Conservation (phyloP, 2,888 invertebrate species). For the Diadegma fenestrale region DNA sequence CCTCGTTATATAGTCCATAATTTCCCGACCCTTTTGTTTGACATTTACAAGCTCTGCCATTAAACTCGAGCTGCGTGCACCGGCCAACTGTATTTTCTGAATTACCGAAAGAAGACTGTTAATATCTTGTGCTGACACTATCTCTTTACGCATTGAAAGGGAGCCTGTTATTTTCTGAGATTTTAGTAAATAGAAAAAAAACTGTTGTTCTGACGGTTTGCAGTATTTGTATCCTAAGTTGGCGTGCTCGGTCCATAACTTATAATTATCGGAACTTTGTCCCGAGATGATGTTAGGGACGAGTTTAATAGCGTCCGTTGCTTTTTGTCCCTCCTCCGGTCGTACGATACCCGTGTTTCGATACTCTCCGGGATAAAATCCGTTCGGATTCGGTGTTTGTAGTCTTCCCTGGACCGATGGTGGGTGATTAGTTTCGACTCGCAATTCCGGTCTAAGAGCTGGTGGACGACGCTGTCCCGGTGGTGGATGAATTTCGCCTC, state of each 20-base stretch:
- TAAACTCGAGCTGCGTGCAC: slow-evolving; percentile 37
- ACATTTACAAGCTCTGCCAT: slow-evolving; percentile 21
- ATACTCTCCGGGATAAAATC: slow-evolving; percentile 43
- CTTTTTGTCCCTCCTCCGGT: slow-evolving; percentile 17
- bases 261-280: slow-evolving; percentile 35
- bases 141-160: slow-evolving; percentile 26
- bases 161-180: slow-evolving; percentile 15
- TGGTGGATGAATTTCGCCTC: not conserved
- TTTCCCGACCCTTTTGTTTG: slow-evolving; percentile 34
- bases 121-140: slow-evolving; percentile 2
- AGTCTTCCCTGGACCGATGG: not conserved
- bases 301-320: too few relatives aligned
- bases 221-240: slow-evolving; percentile 12
- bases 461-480: not conserved
- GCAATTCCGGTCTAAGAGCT: not conserved
- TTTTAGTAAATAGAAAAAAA: slow-evolving; percentile 26
- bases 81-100: slow-evolving; percentile 34
- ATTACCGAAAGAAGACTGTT: slow-evolving; percentile 23
- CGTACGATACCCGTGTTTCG: slow-evolving; percentile 18
- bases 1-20: slow-evolving; percentile 19
- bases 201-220: slow-evolving; percentile 22
- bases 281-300: too few relatives aligned
- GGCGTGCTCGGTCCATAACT: slow-evolving; percentile 25
- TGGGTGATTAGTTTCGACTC: not conserved
- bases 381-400: slow-evolving; percentile 20